A percentile compares a stretch with the other conserved stretches of the same genome.
Evolutionary conservation across 2,888 invertebrate species (phyloP).

Genomic region (Microdon myrmicae): DNA sequence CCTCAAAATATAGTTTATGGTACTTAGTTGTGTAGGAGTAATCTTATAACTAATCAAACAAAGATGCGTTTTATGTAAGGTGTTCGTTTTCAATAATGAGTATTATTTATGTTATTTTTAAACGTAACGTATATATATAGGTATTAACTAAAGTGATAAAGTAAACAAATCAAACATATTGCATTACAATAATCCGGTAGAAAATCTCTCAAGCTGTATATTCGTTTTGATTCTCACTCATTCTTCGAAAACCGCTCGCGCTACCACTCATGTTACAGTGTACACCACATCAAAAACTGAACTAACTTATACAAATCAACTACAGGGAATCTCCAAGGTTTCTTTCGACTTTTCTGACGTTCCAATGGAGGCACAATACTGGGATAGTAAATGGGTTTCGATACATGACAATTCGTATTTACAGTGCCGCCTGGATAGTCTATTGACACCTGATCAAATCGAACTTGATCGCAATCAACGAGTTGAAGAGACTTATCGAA

Average conservation of each 20-base stretch:
- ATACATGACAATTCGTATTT: constrained; percentile 72
- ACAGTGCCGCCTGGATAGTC: constrained; percentile 65
- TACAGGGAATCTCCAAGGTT: constrained; percentile 65
- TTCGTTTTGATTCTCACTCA: constrained; percentile 18
- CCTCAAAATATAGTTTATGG: too few species aligned
- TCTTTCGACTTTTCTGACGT: constrained; percentile 33
- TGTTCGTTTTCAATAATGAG: too few species aligned
- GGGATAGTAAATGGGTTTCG: constrained; percentile 71
- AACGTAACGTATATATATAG: too few species aligned
- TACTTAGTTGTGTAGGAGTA: too few species aligned
- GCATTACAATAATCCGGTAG: too few species aligned
- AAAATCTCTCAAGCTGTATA: too few species aligned
- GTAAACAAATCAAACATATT: too few species aligned
- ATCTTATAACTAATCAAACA: too few species aligned
- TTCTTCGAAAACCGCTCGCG: too few species aligned
- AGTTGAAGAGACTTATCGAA: constrained; percentile 75
- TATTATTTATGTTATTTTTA: too few species aligned
- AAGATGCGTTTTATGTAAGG: too few species aligned
- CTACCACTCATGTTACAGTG: constrained; percentile 68
- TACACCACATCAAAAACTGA: constrained; percentile 73
- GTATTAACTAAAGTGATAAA: too few species aligned
- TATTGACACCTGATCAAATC: constrained; percentile 57
- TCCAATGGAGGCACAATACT: constrained; percentile 65
- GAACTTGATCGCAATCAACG: constrained; percentile 74
- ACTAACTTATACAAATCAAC: constrained; percentile 71